Base-by-base conservation (phyloP, 2,888 invertebrate genomes). In the Hymenopus coronatus region DNA sequence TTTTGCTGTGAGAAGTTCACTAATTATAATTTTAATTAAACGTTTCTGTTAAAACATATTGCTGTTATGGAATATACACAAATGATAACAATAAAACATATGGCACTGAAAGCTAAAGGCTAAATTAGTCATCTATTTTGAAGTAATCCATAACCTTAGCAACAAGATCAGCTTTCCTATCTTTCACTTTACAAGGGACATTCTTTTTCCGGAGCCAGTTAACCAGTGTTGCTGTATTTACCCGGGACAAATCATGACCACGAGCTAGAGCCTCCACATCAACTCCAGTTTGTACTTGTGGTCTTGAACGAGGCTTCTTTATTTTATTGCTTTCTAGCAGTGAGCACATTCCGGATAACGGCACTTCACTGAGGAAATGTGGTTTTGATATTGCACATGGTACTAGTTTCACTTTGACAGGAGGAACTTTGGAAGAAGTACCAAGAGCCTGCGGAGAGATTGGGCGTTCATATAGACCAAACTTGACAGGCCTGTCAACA, bases 141-240 rank as follows among this genome's bases (percentile, higher is more conserved):
- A 70, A 25, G 20, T 88, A 88, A 14, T 84, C 81, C 83, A 84
- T 89, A 46, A 91, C 91, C 30, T 89, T 90, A 14, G 88, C 46
- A 7, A 91, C 88, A 82, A 91, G 89, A 28, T 90, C 90, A 28
- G 90, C 87, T 87, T 91, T 91, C 88, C 90, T 91, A 70, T 90
- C 91, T 33, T 90, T 90, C 27, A 90, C 90, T 54, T 89, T 89
- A 84, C 91, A 90, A 15, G 89, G 84, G 1, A 91, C 89, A 28
- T 89, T 88, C 82, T 88, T 90, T 2, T 85, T 27, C 70, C 90
- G 46, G 28, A 91, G 88, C 91, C 91, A 91, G 30, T 88, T 88
- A 15, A 91, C 89, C 0, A 91, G 83, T 1, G 91, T 91, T 6
- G 90, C 86, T 20, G 90, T 89, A 88, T 90, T 91, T 7, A 88